A percentile compares a stretch with the other conserved stretches of the same genome.
phyloP scores from a whole-genome alignment of 1,140 invertebrate genomes.

The Bombus pascuorum region DNA sequence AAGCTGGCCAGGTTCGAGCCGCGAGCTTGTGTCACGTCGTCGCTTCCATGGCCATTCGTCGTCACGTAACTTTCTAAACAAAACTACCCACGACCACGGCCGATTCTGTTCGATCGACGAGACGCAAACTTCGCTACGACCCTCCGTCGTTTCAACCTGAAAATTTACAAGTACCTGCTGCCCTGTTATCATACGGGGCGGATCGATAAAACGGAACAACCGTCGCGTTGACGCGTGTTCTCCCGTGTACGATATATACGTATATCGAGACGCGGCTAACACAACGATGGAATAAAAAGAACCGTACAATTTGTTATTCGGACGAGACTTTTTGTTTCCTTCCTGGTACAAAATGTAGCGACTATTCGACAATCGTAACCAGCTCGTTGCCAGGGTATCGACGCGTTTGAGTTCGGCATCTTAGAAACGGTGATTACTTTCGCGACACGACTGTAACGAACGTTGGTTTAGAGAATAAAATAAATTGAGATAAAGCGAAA shows the following conservation, averaged over 20 bases:
- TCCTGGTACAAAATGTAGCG: background rate
- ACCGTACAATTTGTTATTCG: background rate
- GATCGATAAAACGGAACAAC: conserved; percentile 51
- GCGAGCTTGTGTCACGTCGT: conserved; percentile 69
- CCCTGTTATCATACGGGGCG: conserved; percentile 66
- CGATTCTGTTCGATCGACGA: conserved; percentile 14
- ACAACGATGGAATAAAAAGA: too few species aligned
- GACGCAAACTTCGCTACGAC: background rate
- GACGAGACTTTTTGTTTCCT: background rate
- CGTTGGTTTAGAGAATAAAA: too few species aligned
- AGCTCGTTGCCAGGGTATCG: background rate
- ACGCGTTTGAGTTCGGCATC: background rate
- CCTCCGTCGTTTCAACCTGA: conserved; percentile 14
- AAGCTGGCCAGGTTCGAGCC: conserved; percentile 43
- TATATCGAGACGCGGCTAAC: background rate
- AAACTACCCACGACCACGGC: conserved; percentile 57
- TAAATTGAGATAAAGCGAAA: too few species aligned
- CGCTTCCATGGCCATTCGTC: conserved; percentile 70
- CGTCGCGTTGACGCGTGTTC: background rate
- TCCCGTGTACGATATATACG: background rate
- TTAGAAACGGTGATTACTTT: too few species aligned
- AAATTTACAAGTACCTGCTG: conserved; percentile 50
- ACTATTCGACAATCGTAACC: background rate
- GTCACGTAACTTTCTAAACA: conserved; percentile 73
- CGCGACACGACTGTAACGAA: accelerated